Evolutionary conservation across 2,113 vertebrate species (phyloP).

Genomic region (Piaya cayana): DNA sequence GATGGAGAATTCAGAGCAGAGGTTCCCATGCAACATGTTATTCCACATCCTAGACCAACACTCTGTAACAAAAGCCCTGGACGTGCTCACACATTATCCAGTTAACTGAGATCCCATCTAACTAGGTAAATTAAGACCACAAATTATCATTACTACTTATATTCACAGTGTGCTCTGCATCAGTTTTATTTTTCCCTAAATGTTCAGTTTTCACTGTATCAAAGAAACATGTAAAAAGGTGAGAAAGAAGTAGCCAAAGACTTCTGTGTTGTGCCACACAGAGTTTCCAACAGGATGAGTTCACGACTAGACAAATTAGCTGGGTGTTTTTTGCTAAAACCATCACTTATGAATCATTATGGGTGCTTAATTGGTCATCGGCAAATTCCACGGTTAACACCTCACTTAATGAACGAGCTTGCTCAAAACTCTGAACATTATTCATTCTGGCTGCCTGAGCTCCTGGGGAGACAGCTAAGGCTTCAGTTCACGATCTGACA

Average conservation of each 20-base stretch:
- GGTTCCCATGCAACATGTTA: neutral
- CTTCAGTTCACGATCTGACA: slow-evolving; percentile 23
- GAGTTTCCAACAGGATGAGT: neutral
- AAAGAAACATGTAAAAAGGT: neutral
- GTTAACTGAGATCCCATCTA: neutral
- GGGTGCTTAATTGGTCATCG: slow-evolving; percentile 34
- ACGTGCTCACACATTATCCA: neutral
- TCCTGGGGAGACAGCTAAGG: slow-evolving; percentile 18
- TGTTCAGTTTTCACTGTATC: neutral
- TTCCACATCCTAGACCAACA: neutral
- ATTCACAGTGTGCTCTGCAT: neutral
- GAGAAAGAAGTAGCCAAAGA: neutral
- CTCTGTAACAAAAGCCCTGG: neutral
- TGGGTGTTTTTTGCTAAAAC: slow-evolving; percentile 11
- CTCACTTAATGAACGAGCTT: slow-evolving; percentile 22
- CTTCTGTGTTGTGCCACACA: neutral
- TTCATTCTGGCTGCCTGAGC: neutral
- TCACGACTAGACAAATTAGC: slow-evolving; percentile 21
- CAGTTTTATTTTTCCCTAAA: neutral
- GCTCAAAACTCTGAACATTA: slow-evolving; percentile 16
- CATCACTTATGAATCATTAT: slow-evolving; percentile 2
- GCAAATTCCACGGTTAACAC: slow-evolving; percentile 35
- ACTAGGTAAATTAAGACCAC: neutral
- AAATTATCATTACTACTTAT: neutral
- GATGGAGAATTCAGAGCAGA: neutral